Evolutionary conservation across 2,113 vertebrate species (phyloP).

Genomic region (Delphinus delphis): DNA sequence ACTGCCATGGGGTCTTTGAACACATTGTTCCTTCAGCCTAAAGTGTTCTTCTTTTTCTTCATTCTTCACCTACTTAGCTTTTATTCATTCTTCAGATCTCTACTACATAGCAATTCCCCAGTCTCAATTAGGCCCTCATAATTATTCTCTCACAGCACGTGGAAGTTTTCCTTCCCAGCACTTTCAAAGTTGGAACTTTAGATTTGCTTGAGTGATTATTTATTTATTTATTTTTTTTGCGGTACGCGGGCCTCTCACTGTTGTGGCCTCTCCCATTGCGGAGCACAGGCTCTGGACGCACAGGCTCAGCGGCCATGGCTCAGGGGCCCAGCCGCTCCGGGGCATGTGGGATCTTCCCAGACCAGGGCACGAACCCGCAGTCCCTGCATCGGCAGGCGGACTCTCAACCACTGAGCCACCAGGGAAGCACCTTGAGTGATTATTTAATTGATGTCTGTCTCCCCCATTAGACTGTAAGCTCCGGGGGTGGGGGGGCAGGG

Average conservation of each 20-base stretch:
- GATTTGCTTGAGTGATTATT: neutral
- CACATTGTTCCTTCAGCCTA: neutral
- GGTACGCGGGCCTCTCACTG: too few species aligned
- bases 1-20: neutral
- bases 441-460: neutral
- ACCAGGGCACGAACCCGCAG: too few species aligned
- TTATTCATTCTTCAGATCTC: conserved; percentile 13
- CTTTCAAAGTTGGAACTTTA: neutral
- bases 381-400: too few species aligned
- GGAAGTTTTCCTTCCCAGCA: conserved; percentile 7
- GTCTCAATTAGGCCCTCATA: conserved; percentile 1
- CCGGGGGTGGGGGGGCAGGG: neutral
- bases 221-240: neutral
- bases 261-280: too few species aligned
- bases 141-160: neutral
- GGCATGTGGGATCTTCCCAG: too few species aligned
- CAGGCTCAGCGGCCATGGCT: too few species aligned
- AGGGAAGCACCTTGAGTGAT: neutral
- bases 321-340: too few species aligned
- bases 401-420: too few species aligned
- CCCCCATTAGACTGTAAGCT: neutral
- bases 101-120: neutral
- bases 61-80: neutral
- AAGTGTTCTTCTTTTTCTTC: neutral
- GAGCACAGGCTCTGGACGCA: too few species aligned